Evolutionary conservation across 2,888 invertebrate species (phyloP).

Genomic region (Leptura quadrifasciata): DNA sequence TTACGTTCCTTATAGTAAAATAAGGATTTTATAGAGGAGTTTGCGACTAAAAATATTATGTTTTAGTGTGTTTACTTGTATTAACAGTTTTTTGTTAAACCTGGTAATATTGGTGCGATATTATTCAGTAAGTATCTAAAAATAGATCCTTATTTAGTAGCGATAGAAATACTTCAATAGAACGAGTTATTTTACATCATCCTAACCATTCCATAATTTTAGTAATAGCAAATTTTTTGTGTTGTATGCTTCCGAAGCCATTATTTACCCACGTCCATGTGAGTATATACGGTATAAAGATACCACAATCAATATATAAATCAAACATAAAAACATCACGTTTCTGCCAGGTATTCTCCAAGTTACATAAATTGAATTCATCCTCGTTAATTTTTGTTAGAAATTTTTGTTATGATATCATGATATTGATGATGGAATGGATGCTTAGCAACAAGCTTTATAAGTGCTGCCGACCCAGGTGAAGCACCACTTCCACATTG

Average conservation of each 20-base stretch:
- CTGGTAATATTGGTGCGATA: too few species aligned
- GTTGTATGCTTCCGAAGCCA: neutral
- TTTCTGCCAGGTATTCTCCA: conserved; percentile 13
- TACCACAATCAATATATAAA: conserved; percentile 12
- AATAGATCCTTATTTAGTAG: too few species aligned
- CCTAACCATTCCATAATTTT: neutral
- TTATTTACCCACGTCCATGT: conserved; percentile 12
- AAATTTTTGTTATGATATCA: conserved; percentile 14
- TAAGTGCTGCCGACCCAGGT: conserved; percentile 29
- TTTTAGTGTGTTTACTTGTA: too few species aligned
- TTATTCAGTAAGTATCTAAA: too few species aligned
- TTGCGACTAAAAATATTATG: too few species aligned
- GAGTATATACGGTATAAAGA: neutral
- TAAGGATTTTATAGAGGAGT: too few species aligned
- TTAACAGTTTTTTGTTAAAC: too few species aligned
- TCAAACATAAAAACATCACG: conserved; percentile 23
- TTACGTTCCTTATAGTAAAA: too few species aligned
- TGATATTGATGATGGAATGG: conserved; percentile 6
- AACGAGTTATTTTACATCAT: neutral
- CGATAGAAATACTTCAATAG: too few species aligned
- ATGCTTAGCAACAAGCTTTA: conserved; percentile 34
- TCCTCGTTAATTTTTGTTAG: conserved; percentile 39
- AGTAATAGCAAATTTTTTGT: neutral
- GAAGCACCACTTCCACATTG: conserved; percentile 28
- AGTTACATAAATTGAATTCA: conserved; percentile 24